Base-by-base conservation (phyloP, 1,140 invertebrate species). In the Papilio glaucus region DNA sequence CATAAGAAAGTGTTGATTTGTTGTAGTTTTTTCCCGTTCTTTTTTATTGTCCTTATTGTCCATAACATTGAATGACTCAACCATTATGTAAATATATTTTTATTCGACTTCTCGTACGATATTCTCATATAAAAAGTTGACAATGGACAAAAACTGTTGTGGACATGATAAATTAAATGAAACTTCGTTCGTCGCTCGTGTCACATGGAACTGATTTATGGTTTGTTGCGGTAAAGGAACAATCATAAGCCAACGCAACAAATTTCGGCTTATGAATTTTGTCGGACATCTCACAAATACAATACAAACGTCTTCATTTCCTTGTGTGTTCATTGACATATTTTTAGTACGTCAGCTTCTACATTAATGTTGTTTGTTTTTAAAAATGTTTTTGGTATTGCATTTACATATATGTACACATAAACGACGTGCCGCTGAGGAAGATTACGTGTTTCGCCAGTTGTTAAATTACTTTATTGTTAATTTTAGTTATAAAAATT, bases 151-250 rank as follows among this genome's bases (percentile, higher is more conserved):
- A 67, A 67, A 33, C 24, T 42, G 0, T 42, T 45, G 63, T 42
- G 63, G 10, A 39, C 38, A 45, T 65, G 62, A 65, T 42, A 26
- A 42, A 68, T 42, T 26, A 26, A 68, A 68, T 68, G n/a, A 68
- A 68, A 68, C 21, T 42, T 33, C 13, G 45, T 68, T 26, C 24
- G 63, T 15, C 63, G 63, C 39, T 26, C 63, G 63, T 42, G 39
- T 45, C 63, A 68, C 63, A 39, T 42, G 39, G 63, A 67, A 41
- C 10, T 67, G 33, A 57, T 57, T 57, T 57, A 57, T 57, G 21
- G 49, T 57, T 57, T 57, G 49, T 24, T 26, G 21, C 10, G 21
- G 49, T 26, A 57, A 57, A 57, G 10, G 49, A 21, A 57, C 18
- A 57, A 26, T 57, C 21, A 57, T 24, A 57, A 57, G 49, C 49